Evolutionary conservation across 2,888 invertebrate genomes (phyloP).

Genomic region (Folsomia manolachei): DNA sequence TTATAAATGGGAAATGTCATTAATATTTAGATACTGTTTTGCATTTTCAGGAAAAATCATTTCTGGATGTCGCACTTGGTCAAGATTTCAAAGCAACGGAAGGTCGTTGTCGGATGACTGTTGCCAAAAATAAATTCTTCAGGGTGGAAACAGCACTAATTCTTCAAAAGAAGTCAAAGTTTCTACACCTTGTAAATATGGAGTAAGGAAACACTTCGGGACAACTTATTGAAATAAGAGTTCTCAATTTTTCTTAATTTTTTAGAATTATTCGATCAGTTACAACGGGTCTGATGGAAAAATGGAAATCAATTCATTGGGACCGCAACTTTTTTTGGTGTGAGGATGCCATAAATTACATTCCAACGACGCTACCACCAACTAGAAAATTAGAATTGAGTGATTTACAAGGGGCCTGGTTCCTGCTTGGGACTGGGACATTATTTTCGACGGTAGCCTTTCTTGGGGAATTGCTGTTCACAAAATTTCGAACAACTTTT

Average conservation of each 20-base stretch:
- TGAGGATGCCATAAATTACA: constrained; percentile 42
- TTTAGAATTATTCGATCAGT: constrained; percentile 35
- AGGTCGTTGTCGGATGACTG: constrained; percentile 41
- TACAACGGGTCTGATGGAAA: constrained; percentile 46
- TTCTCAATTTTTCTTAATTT: not conserved
- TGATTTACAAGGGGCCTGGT: constrained; percentile 46
- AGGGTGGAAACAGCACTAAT: constrained; percentile 42
- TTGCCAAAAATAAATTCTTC: constrained; percentile 46
- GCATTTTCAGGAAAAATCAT: constrained; percentile 46
- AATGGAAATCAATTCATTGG: constrained; percentile 48
- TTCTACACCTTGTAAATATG: constrained; percentile 36
- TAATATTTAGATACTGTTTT: not conserved
- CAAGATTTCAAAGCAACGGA: constrained; percentile 36
- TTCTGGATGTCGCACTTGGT: constrained; percentile 44
- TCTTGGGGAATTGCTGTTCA: constrained; percentile 22
- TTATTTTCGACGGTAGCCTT: constrained; percentile 24
- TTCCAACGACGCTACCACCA: constrained; percentile 40
- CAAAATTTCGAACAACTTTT: too few species aligned
- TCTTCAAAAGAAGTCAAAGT: constrained; percentile 34
- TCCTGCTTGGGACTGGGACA: constrained; percentile 37
- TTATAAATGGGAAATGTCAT: not conserved
- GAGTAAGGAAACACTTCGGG: constrained; percentile 39
- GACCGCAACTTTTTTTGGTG: constrained; percentile 41
- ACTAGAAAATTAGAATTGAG: constrained; percentile 38
- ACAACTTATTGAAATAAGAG: not conserved